phyloP scores from a whole-genome alignment of 1,140 invertebrate species.

The Hermetia illucens region DNA sequence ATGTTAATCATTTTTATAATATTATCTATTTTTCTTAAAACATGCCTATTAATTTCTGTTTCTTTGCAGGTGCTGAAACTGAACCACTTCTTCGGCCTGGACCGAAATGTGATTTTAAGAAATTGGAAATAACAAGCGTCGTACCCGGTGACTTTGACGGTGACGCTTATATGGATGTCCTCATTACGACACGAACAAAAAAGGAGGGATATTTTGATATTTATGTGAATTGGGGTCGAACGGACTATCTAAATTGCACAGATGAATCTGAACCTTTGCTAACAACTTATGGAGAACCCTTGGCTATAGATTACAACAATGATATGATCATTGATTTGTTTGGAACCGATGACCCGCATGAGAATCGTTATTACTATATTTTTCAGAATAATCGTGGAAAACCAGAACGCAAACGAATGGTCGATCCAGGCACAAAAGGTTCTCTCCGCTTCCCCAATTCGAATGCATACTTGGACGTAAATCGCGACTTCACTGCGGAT shows the following conservation, averaged over 20 bases:
- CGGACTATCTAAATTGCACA: constrained; percentile 48
- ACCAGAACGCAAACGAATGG: constrained; percentile 37
- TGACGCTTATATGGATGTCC: constrained; percentile 83
- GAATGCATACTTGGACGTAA: constrained; percentile 79
- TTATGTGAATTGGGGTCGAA: constrained; percentile 61
- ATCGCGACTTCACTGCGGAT: constrained; percentile 72
- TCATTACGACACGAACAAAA: constrained; percentile 46
- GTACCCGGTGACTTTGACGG: constrained; percentile 91
- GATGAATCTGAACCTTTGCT: constrained; percentile 33
- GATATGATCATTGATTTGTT: constrained; percentile 92
- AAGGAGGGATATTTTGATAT: constrained; percentile 33
- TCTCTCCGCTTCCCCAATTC: constrained; percentile 57
- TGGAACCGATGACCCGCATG: constrained; percentile 43
- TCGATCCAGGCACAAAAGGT: constrained; percentile 15
- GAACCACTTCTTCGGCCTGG: constrained; percentile 52
- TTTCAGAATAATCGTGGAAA: constrained; percentile 44
- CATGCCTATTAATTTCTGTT: neutral
- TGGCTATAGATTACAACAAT: constrained; percentile 78
- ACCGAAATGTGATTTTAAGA: constrained; percentile 43
- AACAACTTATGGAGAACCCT: constrained; percentile 60
- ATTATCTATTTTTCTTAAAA: constrained; percentile 1
- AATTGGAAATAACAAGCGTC: constrained; percentile 49
- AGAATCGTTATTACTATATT: constrained; percentile 53
- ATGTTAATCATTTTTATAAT: too few relatives aligned
- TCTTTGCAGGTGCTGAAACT: constrained; percentile 47